phyloP scores from a whole-genome alignment of 2,113 vertebrate genomes.

The Phyllostomus discolor region DNA sequence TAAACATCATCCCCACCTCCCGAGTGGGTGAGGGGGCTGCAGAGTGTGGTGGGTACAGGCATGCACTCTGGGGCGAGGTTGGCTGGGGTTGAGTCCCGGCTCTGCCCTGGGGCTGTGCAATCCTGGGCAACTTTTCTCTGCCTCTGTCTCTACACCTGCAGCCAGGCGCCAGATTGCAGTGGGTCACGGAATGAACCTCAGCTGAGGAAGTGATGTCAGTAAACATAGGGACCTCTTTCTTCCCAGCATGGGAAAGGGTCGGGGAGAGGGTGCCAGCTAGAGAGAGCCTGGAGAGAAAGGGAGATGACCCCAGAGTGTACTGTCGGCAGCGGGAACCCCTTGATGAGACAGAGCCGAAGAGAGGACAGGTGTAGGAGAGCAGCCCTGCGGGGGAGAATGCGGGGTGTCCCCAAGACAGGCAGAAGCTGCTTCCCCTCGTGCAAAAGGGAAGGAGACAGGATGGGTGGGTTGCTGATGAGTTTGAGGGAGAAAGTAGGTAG shows the following conservation, averaged over 20 bases:
- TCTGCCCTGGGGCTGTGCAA: not conserved
- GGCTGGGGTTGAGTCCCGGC: not conserved
- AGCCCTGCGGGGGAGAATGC: fast-evolving
- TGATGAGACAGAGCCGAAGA: not conserved
- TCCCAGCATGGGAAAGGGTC: not conserved
- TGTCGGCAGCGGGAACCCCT: not conserved
- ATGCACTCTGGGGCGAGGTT: not conserved
- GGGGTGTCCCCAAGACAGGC: not conserved
- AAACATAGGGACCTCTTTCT: not conserved
- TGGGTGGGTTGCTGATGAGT: not conserved
- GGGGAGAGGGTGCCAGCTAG: not conserved
- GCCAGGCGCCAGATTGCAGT: not conserved
- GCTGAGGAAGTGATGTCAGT: not conserved
- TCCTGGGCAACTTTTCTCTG: not conserved
- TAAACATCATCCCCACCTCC: not conserved
- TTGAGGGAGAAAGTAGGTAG: not conserved
- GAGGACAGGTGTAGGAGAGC: not conserved
- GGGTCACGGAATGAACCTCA: not conserved
- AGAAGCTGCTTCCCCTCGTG: not conserved
- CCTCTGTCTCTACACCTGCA: not conserved
- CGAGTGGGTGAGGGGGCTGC: not conserved
- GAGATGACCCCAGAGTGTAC: fast-evolving
- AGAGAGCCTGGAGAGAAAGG: not conserved
- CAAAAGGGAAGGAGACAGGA: not conserved
- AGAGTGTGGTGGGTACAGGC: not conserved